Conservation (phyloP, 2,888 invertebrate genomes). For the Fragum sueziense region DNA sequence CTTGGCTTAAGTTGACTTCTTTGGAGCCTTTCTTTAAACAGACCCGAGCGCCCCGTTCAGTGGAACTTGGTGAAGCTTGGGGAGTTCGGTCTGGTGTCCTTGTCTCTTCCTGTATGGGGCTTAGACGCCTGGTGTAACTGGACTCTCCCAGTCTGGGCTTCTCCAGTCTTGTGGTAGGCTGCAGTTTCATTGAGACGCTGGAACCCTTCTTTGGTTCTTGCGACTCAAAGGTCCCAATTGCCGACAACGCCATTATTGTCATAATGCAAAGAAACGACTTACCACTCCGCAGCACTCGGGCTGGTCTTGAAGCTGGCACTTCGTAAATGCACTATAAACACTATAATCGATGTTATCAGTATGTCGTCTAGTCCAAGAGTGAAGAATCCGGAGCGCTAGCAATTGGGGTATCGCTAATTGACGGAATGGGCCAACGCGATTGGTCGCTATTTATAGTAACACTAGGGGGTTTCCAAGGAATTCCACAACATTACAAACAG, state of each 20-base stretch:
- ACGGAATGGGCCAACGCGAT: not conserved
- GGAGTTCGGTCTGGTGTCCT: not conserved
- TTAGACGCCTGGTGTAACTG: conserved; percentile 1
- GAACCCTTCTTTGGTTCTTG: not conserved
- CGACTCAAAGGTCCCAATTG: not conserved
- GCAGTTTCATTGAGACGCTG: not conserved
- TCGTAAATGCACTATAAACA: not conserved
- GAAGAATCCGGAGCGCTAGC: not conserved
- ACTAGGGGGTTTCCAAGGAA: not conserved
- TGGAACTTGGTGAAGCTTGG: not conserved
- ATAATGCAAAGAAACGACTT: not conserved
- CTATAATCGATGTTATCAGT: not conserved
- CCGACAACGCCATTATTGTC: not conserved
- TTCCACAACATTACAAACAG: conserved; percentile 13
- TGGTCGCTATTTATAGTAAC: not conserved
- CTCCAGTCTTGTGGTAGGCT: not conserved
- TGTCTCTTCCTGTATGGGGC: not conserved
- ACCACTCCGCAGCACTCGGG: not conserved
- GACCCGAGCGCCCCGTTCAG: not conserved
- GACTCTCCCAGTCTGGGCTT: not conserved
- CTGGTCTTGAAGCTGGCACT: not conserved
- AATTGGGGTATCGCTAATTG: not conserved
- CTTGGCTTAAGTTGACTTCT: not conserved
- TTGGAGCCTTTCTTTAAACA: not conserved
- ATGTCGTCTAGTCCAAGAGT: not conserved